Base-by-base conservation (phyloP, 64 coral and sea anemone species). In the Anthopleura sola region DNA sequence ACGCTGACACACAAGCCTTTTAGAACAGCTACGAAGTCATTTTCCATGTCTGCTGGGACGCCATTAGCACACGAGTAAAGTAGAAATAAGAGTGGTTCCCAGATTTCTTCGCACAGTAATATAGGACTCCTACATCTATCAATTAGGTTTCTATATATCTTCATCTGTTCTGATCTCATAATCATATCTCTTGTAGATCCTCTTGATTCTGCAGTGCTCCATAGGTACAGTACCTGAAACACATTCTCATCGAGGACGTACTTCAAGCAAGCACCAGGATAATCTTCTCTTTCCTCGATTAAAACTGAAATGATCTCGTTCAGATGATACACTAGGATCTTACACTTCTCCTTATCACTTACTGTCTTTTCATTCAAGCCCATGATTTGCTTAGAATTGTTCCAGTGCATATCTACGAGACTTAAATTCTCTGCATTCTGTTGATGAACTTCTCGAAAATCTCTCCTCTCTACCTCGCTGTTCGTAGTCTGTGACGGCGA, bases 1-100 rank as follows among this genome's bases (percentile, higher is more conserved):
- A 95, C 97, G 80, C 97, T 92, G 26, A 99, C 92, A 78, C 97
- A 99, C 9, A 99, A 83, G 1, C 93, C 90, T 76, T 99, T 94
- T 69, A 99, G 79, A 16, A 99, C 90, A 23, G 93, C 93, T 17
- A 99, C 97, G 44, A 94, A 99, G 29, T 92, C 90, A 55, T 83
- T 84, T 77, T 99, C 97, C 90, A 95, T 92, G 38, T 99, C 97
- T 14, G 68, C 26, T 36, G 93, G 69, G 1, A 95, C 81, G 39
- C 87, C 92, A 60, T 88, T 87, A 56, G 89, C 78, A 51, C 97
- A 99, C 18, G 93, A 95, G 34, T 94, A 90, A 33, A 99, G 55
- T 0, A 95, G 94, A 86, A 86, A 97, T 32, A 97, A 86, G 31
- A 97, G 68, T 37, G 94, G 94, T 33, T 97, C 92, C 94, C 94